Evolutionary conservation across 1,140 invertebrate species (phyloP).

Genomic region (Diorhabda elongata): DNA sequence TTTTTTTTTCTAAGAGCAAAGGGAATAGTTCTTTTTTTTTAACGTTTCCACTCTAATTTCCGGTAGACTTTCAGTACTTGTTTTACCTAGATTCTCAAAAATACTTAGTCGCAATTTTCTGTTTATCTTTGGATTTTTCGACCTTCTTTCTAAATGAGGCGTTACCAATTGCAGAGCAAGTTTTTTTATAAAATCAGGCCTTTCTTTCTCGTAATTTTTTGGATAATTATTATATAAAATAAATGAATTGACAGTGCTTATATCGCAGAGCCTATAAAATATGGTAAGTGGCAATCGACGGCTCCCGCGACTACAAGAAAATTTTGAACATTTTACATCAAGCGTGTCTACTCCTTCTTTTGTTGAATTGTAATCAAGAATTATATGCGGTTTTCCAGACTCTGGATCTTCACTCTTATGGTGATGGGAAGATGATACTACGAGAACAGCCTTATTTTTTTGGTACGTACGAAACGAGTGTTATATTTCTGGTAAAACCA

Average conservation of each 20-base stretch:
- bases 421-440: constrained; percentile 37
- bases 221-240: constrained; percentile 16
- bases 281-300: constrained; percentile 31
- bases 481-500: constrained; percentile 22
- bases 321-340: constrained; percentile 44
- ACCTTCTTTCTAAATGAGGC: too few relatives aligned
- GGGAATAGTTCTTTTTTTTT: too few relatives aligned
- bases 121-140: too few relatives aligned
- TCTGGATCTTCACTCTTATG: constrained; percentile 25
- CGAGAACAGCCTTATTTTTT: constrained; percentile 39
- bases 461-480: constrained; percentile 13
- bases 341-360: constrained; percentile 48
- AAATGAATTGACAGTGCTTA: constrained; percentile 7
- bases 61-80: too few relatives aligned
- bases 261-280: constrained; percentile 21
- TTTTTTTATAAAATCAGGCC: constrained; percentile 5
- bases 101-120: too few relatives aligned
- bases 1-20: too few relatives aligned
- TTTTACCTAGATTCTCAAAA: too few relatives aligned
- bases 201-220: neutral
- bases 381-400: constrained; percentile 42
- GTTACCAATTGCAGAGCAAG: neutral
- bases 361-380: constrained; percentile 40
- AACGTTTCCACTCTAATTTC: too few relatives aligned
- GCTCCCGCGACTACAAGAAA: constrained; percentile 42